Evolutionary conservation across 1,140 invertebrate genomes (phyloP), one percentile per base, ranked within the genome.

Genomic region (Macrosteles quadrilineatus): DNA sequence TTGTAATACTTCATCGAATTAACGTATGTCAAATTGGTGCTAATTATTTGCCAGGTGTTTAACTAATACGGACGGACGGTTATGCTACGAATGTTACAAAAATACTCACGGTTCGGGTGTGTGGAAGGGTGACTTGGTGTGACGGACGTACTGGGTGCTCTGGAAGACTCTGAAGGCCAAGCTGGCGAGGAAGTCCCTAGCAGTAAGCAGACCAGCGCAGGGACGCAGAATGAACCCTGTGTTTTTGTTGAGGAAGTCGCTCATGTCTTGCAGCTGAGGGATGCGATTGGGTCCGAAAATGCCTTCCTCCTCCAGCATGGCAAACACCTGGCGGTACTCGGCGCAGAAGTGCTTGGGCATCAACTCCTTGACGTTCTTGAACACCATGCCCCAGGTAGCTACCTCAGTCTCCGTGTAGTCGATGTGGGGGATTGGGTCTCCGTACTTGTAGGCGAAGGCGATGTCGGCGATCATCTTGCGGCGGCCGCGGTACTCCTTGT

Each of bases 381-480:
- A 99, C 0, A 98, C 96, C 29, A 91, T 88, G 14, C 87, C 86
- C 97, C 97, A 99, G 19, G 96, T 98, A 68, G 89, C 86, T 72
- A 94, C 91, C 83, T 99, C 97, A 9, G 90, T 89, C 64, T 92
- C 88, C 47, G 88, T 92, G 84, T 99, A 99, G 2, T 90, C 86
- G 62, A 98, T 93, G 76, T 84, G 83, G 9, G 97, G 96, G 76
- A 99, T 97, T 23, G 88, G 83, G 69, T 98, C 92, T 32, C 95
- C 95, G 77, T 89, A 97, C 85, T 96, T 97, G 84, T 98, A 99
- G 50, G 90, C 88, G 81, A 97, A 99, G 21, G 98, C 98, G 72
- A 99, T 97, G 77, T 99, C 95, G 32, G 98, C 98, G 77, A 99
- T 98, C 74, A 94, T 85, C 84, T 98, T 98, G 75, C 98, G 88